Conservation (phyloP, 2,888 invertebrate genomes). For the Dolichomitus sp. region DNA sequence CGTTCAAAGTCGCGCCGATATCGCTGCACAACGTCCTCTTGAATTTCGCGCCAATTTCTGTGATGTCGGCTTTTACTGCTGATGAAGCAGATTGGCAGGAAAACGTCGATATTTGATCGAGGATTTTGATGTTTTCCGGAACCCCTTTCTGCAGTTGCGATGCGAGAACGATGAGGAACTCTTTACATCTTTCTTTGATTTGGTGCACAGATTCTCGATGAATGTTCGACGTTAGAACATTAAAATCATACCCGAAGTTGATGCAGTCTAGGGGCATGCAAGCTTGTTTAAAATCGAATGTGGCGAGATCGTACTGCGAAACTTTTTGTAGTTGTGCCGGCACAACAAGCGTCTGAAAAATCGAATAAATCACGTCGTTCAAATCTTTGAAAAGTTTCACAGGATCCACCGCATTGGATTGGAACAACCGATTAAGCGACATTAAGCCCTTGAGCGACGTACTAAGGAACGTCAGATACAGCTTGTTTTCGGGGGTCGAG, state of each 20-base stretch:
- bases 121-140: conserved; percentile 70
- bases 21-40: conserved; percentile 26
- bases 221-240: conserved; percentile 49
- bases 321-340: conserved; percentile 73
- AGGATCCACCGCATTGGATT: conserved; percentile 65
- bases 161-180: conserved; percentile 51
- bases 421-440: conserved; percentile 62
- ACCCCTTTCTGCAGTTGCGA: conserved; percentile 63
- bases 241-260: conserved; percentile 75
- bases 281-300: conserved; percentile 73
- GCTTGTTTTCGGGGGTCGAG: conserved; percentile 60
- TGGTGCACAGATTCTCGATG: conserved; percentile 49
- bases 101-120: conserved; percentile 69
- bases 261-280: conserved; percentile 74
- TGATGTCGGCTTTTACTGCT: conserved; percentile 11
- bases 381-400: conserved; percentile 69
- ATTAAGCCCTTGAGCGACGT: conserved; percentile 61
- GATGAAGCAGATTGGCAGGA: conserved; percentile 32
- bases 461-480: conserved; percentile 63
- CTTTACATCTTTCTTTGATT: conserved; percentile 68
- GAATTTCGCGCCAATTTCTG: neutral
- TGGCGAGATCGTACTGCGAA: conserved; percentile 66
- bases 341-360: conserved; percentile 71
- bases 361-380: conserved; percentile 57
- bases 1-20: conserved; percentile 24